phyloP scores from a whole-genome alignment of 2,113 vertebrate genomes.

The Colius striatus region DNA sequence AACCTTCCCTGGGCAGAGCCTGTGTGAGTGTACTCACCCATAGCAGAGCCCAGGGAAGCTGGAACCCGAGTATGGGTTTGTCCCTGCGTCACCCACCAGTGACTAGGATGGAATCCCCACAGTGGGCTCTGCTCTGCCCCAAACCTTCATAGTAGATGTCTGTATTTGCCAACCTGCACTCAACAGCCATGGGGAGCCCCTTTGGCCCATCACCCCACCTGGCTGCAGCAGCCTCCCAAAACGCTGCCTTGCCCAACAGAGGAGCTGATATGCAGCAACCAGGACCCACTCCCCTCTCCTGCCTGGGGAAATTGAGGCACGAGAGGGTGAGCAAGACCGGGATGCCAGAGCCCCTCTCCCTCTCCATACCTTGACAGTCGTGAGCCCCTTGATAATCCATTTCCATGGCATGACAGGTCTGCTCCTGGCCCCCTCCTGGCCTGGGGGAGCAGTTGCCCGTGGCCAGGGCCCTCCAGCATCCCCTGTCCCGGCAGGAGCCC shows the following conservation, averaged over 20 bases:
- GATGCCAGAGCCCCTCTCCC: neutral
- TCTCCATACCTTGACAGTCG: constrained; percentile 63
- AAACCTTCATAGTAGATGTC: rapidly evolving
- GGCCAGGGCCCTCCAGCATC: neutral
- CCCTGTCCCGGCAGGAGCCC: rapidly evolving
- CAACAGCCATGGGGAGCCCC: neutral
- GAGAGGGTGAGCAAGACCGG: rapidly evolving
- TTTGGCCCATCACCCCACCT: neutral
- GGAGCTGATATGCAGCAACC: neutral
- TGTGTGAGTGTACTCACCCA: too few species aligned
- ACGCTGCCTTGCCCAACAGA: neutral
- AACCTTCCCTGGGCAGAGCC: neutral
- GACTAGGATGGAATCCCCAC: neutral
- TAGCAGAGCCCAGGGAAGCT: neutral
- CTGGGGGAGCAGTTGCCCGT: rapidly evolving
- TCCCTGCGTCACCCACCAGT: neutral
- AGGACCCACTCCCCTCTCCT: neutral
- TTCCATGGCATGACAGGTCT: constrained; percentile 41
- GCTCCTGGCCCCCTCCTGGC: neutral
- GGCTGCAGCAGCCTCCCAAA: neutral
- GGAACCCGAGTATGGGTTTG: neutral
- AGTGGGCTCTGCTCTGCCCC: neutral
- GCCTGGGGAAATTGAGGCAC: neutral
- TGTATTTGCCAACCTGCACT: neutral
- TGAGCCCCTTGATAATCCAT: constrained; percentile 44